These are phyloP conservation scores for Arnoldichthys spilopterus DNA, from an alignment of 2,797 vertebrate species.

Conservation along the genomic window DNA sequence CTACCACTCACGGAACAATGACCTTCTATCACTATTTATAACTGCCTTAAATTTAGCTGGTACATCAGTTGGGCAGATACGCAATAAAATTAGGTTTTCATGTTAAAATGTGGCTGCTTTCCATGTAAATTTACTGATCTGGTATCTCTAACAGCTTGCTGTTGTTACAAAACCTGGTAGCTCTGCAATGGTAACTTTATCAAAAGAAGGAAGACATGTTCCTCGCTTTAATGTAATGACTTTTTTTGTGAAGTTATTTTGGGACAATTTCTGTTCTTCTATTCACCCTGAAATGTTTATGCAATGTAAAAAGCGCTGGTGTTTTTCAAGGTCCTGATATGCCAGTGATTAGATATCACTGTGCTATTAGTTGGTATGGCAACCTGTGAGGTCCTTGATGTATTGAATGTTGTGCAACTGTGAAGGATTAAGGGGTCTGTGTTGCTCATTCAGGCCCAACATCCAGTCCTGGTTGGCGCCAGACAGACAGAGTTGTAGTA, in stretches of 20 bases:
- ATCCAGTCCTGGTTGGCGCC: not conserved
- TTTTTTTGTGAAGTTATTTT: no score
- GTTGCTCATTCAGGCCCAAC: not conserved
- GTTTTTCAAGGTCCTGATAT: not conserved
- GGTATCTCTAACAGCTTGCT: no score
- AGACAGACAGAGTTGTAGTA: not conserved
- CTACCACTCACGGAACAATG: not conserved
- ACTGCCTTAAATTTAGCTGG: not conserved
- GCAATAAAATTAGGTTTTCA: not conserved
- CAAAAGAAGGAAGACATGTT: no score
- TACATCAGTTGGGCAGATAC: no score
- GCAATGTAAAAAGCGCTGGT: not conserved
- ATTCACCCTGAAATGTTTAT: not conserved
- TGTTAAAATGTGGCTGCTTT: no score
- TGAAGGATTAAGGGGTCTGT: not conserved
- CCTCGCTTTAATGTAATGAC: no score
- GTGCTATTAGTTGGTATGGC: not conserved
- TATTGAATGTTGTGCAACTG: not conserved
- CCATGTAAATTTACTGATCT: not conserved
- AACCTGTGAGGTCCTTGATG: not conserved
- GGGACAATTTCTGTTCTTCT: not conserved
- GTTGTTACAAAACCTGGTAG: no score
- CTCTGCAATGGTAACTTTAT: no score
- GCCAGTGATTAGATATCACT: not conserved
- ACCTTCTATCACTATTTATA: not conserved